phyloP scores from a whole-genome alignment of 2,888 invertebrate species.

The Synanthedon tipuliformis region DNA sequence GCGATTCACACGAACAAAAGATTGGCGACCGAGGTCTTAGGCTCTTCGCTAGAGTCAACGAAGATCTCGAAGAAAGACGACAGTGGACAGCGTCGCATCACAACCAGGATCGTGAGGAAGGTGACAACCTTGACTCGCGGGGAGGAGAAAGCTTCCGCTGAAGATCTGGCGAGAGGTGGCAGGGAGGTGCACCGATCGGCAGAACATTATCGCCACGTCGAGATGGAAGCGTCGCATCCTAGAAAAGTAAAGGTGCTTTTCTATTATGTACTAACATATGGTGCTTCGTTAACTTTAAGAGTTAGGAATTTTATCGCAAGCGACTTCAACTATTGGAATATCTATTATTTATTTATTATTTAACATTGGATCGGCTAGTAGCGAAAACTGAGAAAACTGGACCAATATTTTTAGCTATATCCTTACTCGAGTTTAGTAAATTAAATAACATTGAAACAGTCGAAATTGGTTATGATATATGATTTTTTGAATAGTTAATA shows the following conservation, averaged over 20 bases:
- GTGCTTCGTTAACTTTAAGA: background rate
- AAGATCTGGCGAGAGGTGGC: conserved; percentile 75
- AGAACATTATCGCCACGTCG: conserved; percentile 70
- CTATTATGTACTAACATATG: background rate
- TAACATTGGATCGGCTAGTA: too few relatives aligned
- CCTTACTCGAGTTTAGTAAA: too few relatives aligned
- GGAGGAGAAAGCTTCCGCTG: conserved; percentile 81
- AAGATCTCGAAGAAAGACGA: conserved; percentile 84
- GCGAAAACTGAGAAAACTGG: too few relatives aligned
- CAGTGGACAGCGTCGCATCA: conserved; percentile 84
- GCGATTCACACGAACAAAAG: conserved; percentile 86
- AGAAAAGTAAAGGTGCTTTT: conserved; percentile 81
- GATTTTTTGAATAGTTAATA: too few relatives aligned
- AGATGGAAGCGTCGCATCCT: conserved; percentile 71
- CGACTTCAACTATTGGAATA: too few relatives aligned
- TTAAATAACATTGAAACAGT: too few relatives aligned
- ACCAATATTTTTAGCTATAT: too few relatives aligned
- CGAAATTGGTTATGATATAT: too few relatives aligned
- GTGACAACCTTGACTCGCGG: conserved; percentile 90
- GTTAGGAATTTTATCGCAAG: too few relatives aligned
- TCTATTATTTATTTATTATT: too few relatives aligned
- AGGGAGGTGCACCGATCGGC: conserved; percentile 69
- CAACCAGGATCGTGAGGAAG: conserved; percentile 87
- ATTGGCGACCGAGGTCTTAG: conserved; percentile 85
- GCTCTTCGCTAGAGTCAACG: conserved; percentile 85